phyloP scores from a whole-genome alignment of 2,113 vertebrate species.

The Oplegnathus fasciatus region DNA sequence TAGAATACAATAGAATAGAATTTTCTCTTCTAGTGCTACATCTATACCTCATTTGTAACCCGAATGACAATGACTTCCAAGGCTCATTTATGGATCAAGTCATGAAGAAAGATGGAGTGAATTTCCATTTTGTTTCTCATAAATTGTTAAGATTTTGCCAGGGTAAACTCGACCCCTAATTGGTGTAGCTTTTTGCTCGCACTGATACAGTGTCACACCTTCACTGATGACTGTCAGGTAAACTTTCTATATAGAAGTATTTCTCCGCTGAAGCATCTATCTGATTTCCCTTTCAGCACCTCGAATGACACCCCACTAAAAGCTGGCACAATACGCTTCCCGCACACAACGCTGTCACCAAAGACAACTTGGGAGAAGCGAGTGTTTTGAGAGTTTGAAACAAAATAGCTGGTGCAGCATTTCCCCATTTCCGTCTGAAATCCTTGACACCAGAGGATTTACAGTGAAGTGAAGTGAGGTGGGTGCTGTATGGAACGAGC shows the following conservation, averaged over 20 bases:
- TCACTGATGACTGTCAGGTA: slow-evolving; percentile 80
- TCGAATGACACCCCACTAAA: slow-evolving; percentile 79
- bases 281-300: slow-evolving; percentile 78
- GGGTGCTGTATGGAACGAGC: slow-evolving; percentile 72
- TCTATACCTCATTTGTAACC: slow-evolving; percentile 41
- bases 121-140: slow-evolving; percentile 71
- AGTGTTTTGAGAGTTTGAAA: slow-evolving; percentile 84
- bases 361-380: slow-evolving; percentile 79
- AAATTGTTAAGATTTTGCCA: slow-evolving; percentile 66
- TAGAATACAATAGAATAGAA: slow-evolving; percentile 3
- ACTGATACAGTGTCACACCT: slow-evolving; percentile 65
- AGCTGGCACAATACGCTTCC: slow-evolving; percentile 77
- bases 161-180: slow-evolving; percentile 73
- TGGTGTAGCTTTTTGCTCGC: slow-evolving; percentile 73
- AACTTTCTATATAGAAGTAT: slow-evolving; percentile 71
- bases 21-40: background rate
- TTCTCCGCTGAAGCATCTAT: slow-evolving; percentile 76
- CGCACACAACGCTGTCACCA: slow-evolving; percentile 84
- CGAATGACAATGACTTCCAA: slow-evolving; percentile 51
- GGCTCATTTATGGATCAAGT: slow-evolving; percentile 57
- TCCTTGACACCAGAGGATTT: slow-evolving; percentile 84
- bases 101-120: slow-evolving; percentile 21
- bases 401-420: slow-evolving; percentile 87
- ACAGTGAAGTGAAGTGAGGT: slow-evolving; percentile 79
- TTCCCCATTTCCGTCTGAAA: slow-evolving; percentile 85